A percentile compares a stretch with the other conserved stretches of the same genome.
These are phyloP conservation scores for Petrosia ficiformis DNA, from an alignment of 37 sponge, comb jelly and placozoan species.

Conservation along the genomic window DNA sequence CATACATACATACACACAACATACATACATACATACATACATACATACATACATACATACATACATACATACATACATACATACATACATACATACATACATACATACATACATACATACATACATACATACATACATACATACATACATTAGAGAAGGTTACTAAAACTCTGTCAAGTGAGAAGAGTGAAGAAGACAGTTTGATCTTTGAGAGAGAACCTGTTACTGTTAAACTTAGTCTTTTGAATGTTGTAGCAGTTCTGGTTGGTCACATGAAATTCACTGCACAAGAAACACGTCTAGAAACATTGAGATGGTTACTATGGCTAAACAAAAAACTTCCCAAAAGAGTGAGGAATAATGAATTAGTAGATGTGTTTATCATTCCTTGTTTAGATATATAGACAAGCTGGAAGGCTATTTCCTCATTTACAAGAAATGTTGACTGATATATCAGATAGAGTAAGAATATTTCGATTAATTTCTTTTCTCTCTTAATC, in stretches of 20 bases:
- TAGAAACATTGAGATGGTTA: constrained; percentile 81
- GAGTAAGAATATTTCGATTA: constrained; percentile 1
- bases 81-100: too few species aligned
- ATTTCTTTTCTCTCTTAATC: background rate
- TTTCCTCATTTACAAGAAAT: constrained; percentile 54
- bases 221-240: constrained; percentile 27
- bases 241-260: constrained; percentile 78
- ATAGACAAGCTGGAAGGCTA: constrained; percentile 38
- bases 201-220: background rate
- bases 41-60: too few species aligned
- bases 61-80: too few species aligned
- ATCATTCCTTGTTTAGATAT: constrained; percentile 26
- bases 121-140: too few species aligned
- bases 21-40: too few species aligned
- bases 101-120: too few species aligned
- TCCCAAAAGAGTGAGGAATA: constrained; percentile 62
- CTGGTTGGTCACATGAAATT: constrained; percentile 58
- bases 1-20: too few species aligned
- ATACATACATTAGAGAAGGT: background rate
- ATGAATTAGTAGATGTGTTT: background rate
- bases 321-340: constrained; percentile 80
- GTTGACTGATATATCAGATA: constrained; percentile 54
- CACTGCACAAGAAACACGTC: constrained; percentile 65
- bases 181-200: background rate
- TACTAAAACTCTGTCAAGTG: background rate